These are phyloP conservation scores for Eupsilia transversa DNA, from an alignment of 2,888 invertebrate species.

Conservation along the genomic window DNA sequence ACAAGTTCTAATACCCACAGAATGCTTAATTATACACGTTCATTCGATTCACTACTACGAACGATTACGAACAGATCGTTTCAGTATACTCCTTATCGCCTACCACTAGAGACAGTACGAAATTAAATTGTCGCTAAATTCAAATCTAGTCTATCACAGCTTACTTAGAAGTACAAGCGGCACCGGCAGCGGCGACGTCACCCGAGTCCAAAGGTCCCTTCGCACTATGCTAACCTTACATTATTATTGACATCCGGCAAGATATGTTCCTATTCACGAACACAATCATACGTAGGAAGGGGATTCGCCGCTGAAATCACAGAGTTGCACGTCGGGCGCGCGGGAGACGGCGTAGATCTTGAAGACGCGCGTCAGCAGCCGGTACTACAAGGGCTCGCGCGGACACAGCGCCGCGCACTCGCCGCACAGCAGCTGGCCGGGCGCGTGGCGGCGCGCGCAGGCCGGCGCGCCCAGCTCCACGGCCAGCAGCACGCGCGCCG, in stretches of 20 bases:
- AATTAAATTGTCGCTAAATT: conserved; percentile 81
- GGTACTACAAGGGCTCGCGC: conserved; percentile 85
- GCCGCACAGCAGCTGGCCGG: conserved; percentile 66
- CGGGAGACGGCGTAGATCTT: conserved; percentile 85
- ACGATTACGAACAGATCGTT: conserved; percentile 74
- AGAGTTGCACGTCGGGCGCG: conserved; percentile 62
- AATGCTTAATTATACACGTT: conserved; percentile 80
- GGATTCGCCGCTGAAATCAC: conserved; percentile 63
- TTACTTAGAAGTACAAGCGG: conserved; percentile 82
- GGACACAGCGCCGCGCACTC: conserved; percentile 75
- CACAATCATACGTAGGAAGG: conserved; percentile 61
- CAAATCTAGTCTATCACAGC: conserved; percentile 89
- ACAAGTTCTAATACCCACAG: conserved; percentile 85
- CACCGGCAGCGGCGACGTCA: conserved; percentile 64
- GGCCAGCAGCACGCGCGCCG: conserved; percentile 84
- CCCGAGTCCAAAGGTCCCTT: conserved; percentile 55
- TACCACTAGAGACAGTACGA: conserved; percentile 82
- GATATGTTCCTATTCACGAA: conserved; percentile 68
- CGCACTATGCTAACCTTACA: conserved; percentile 56
- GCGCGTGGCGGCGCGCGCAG: conserved; percentile 66
- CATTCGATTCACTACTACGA: conserved; percentile 77
- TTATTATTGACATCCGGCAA: conserved; percentile 71
- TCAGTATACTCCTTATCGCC: conserved; percentile 80
- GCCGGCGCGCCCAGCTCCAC: conserved; percentile 79
- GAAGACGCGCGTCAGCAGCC: conserved; percentile 88